Base-by-base conservation (phyloP, 2,888 invertebrate species). In the Hyalella azteca region DNA sequence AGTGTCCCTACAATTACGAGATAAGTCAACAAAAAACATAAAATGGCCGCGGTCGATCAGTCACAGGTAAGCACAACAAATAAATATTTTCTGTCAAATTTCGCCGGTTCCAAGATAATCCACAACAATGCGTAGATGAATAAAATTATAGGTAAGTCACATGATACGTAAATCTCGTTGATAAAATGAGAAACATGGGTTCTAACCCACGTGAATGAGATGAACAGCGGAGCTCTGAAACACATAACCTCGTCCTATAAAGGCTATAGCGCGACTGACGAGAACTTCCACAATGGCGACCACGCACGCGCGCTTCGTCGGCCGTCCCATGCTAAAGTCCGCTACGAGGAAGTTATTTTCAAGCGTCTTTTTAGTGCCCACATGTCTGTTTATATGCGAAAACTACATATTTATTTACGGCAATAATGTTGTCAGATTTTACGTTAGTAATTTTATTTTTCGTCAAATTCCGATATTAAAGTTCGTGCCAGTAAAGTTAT, bases 251-350 rank as follows among this genome's bases (percentile, higher is more conserved):
- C 19, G 4, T 29, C 66, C 36, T 66, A 66, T 36, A 66, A 36
- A 66, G 66, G 66, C 36, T 36, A 36, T 66, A 15, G 66, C 39
- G 32, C 66, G 26, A 66, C 66, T 66, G 66, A n/a, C 39, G 13
- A 66, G 66, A 36, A 36, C 66, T 15, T 32, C 36, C 66, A 66
- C 66, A 66, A 66, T 66, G 66, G 66, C 66, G 66, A 36, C 66
- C 66, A 66, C 66, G 66, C 66, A 66, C 66, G 66, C 66, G 66
- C 66, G 66, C 66, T 66, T 9, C 45, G 11, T 45, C 11, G 9
- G 45, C 45, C n/a, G n/a, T n/a, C n/a, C n/a, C n/a, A n/a, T n/a
- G n/a, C n/a, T n/a, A n/a, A n/a, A n/a, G n/a, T n/a, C n/a, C n/a
- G n/a, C n/a, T n/a, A n/a, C n/a, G n/a, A n/a, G n/a, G n/a, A n/a